Evolutionary conservation across 2,888 invertebrate genomes (phyloP).

Genomic region (Drosophila histrio): DNA sequence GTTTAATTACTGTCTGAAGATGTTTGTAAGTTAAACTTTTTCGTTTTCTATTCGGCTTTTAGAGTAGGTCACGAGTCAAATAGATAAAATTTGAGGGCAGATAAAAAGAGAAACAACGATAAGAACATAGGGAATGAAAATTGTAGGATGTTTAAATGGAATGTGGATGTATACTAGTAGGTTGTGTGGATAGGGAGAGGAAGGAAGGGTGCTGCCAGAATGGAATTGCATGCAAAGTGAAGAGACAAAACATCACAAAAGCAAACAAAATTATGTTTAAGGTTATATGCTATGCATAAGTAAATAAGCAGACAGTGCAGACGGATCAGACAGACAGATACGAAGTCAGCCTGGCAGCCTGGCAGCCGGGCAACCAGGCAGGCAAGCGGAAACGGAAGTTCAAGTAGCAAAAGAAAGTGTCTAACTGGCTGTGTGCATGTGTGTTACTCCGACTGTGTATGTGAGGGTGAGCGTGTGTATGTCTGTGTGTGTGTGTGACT

Average conservation of each 20-base stretch:
- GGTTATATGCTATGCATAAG: constrained; percentile 78
- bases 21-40: not conserved
- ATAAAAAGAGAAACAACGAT: constrained; percentile 40
- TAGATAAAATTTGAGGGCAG: constrained; percentile 55
- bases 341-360: constrained; percentile 6
- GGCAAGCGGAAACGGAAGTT: constrained; percentile 72
- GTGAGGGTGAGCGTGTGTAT: constrained; percentile 7
- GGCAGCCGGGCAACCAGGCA: constrained; percentile 17
- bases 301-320: constrained; percentile 67
- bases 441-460: constrained; percentile 19
- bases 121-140: constrained; percentile 10
- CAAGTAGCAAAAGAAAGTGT: constrained; percentile 77
- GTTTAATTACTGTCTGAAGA: not conserved
- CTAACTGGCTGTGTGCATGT: constrained; percentile 65
- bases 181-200: not conserved
- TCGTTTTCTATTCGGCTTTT: not conserved
- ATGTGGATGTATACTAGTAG: not conserved
- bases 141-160: constrained; percentile 10
- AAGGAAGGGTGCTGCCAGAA: constrained; percentile 11
- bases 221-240: constrained; percentile 60
- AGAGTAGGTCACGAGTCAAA: constrained; percentile 55
- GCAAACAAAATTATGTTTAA: constrained; percentile 79
- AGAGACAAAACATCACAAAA: constrained; percentile 61
- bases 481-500: constrained; percentile 46
- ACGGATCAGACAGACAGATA: constrained; percentile 40